Evolutionary conservation across 2,113 vertebrate species (phyloP).

Genomic region (Oxygymnocypris stewartii): DNA sequence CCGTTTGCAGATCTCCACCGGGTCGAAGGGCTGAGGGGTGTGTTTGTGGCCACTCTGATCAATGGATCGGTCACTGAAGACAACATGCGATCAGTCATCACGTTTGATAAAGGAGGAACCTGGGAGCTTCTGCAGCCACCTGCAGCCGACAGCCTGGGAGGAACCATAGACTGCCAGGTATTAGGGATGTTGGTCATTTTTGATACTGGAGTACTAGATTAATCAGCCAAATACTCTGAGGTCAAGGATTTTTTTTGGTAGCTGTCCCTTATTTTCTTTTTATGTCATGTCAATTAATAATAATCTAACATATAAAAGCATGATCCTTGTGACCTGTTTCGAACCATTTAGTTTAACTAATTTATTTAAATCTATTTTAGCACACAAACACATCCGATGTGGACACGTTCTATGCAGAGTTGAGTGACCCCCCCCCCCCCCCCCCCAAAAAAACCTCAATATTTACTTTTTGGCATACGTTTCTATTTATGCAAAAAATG

Average conservation of each 20-base stretch:
- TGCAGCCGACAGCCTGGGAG: constrained; percentile 82
- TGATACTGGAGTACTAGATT: not conserved
- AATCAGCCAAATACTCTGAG: not conserved
- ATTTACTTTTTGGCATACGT: not conserved
- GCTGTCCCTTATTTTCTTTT: not conserved
- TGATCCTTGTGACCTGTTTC: not conserved
- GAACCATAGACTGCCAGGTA: constrained; percentile 90
- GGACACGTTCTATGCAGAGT: not conserved
- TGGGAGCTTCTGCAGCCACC: constrained; percentile 95
- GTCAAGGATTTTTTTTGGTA: not conserved
- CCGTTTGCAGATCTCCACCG: constrained; percentile 95
- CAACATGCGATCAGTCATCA: constrained; percentile 97
- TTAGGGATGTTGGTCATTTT: not conserved
- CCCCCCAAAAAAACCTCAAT: too few species aligned
- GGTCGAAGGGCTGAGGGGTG: constrained; percentile 88
- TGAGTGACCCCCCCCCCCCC: too few species aligned
- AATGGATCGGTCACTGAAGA: constrained; percentile 90
- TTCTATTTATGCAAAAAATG: not conserved
- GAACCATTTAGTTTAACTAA: not conserved
- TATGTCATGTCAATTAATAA: not conserved
- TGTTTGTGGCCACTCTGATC: constrained; percentile 92
- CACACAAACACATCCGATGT: not conserved
- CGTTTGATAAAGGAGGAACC: constrained; percentile 98
- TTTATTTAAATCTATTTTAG: not conserved
- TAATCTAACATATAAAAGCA: not conserved